These are phyloP conservation scores for Parotia lawesii DNA, from an alignment of 2,113 vertebrate genomes.

Conservation along the genomic window DNA sequence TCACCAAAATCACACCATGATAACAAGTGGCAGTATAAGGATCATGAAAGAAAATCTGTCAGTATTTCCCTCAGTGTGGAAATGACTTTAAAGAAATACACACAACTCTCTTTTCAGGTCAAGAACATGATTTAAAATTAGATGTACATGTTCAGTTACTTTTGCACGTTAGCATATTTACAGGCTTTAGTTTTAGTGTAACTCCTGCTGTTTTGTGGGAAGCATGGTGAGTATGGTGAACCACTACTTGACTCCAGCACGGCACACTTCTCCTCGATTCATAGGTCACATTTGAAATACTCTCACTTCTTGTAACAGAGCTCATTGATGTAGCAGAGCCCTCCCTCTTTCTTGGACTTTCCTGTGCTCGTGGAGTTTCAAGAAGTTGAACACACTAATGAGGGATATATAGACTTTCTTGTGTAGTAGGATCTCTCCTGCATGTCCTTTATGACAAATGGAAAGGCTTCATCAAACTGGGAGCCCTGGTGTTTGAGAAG, in stretches of 20 bases:
- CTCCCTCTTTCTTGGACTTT: neutral
- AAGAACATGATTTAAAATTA: neutral
- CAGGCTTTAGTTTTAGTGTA: neutral
- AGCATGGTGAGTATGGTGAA: neutral
- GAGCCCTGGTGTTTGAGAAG: neutral
- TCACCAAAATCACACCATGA: neutral
- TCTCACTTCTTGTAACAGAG: neutral
- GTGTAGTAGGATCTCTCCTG: neutral
- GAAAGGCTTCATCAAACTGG: neutral
- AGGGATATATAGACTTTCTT: neutral
- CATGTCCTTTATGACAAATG: neutral
- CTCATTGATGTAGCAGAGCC: neutral
- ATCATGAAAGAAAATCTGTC: neutral
- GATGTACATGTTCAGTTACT: neutral
- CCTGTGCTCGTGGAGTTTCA: neutral
- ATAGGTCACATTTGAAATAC: neutral
- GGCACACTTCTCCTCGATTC: neutral
- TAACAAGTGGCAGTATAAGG: neutral
- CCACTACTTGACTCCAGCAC: neutral
- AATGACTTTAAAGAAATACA: neutral
- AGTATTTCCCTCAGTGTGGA: neutral
- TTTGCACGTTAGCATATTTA: neutral
- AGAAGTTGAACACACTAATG: neutral
- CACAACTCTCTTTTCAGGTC: neutral
- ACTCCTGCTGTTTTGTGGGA: neutral